These are phyloP conservation scores for Cacatua alba DNA, from an alignment of 2,113 vertebrate genomes.

Conservation along the genomic window DNA sequence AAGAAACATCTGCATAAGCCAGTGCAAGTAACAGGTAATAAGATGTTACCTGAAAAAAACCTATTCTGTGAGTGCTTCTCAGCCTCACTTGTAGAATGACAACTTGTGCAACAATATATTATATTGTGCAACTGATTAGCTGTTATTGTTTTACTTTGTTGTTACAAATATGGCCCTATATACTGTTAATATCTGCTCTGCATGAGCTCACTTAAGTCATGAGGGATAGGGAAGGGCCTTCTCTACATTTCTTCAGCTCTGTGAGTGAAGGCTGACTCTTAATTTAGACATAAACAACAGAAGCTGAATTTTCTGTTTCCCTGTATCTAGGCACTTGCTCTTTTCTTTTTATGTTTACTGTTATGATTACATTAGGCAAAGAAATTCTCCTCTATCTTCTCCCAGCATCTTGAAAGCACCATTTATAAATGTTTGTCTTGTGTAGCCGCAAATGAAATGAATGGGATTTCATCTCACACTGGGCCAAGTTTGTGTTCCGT, in stretches of 20 bases:
- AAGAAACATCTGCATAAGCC: neutral
- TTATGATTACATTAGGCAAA: neutral
- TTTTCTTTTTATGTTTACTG: neutral
- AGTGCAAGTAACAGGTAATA: neutral
- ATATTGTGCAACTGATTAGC: neutral
- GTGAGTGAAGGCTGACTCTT: neutral
- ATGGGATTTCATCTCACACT: neutral
- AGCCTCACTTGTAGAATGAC: neutral
- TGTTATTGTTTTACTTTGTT: neutral
- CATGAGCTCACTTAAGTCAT: neutral
- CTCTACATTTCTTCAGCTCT: neutral
- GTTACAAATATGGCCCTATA: neutral
- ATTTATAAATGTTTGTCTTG: neutral
- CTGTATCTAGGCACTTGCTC: neutral
- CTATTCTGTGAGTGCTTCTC: neutral
- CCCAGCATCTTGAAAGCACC: neutral
- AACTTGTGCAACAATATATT: neutral
- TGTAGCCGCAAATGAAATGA: neutral
- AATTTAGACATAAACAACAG: neutral
- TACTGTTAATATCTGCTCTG: neutral
- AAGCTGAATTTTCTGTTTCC: neutral
- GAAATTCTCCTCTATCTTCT: neutral
- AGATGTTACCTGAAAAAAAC: neutral
- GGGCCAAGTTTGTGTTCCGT: neutral
- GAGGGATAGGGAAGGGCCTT: neutral